phyloP scores from a whole-genome alignment of 2,888 invertebrate species.

The Leptura quadrifasciata region DNA sequence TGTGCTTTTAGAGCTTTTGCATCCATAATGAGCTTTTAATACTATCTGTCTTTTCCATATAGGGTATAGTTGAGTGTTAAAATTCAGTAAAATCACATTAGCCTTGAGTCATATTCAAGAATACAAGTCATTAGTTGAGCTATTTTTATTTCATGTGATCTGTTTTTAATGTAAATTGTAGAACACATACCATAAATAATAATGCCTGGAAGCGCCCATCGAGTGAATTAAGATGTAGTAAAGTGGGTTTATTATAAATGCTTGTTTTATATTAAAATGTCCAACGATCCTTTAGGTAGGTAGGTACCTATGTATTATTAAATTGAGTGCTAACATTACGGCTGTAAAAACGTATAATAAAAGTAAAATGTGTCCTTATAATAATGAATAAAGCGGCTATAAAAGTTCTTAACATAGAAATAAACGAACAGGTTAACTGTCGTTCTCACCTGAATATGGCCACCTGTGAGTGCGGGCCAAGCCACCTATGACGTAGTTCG shows the following conservation, averaged over 20 bases:
- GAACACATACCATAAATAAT: neutral
- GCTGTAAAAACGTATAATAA: slow-evolving; percentile 39
- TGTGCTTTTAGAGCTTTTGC: no score
- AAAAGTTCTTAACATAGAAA: slow-evolving; percentile 57
- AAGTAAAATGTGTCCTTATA: slow-evolving; percentile 45
- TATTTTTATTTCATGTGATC: neutral
- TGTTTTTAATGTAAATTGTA: neutral
- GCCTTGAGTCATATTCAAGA: neutral
- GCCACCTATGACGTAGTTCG: slow-evolving; percentile 56
- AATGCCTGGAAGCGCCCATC: neutral
- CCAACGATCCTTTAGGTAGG: neutral
- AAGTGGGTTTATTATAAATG: neutral
- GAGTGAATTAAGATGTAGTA: neutral
- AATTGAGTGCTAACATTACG: slow-evolving; percentile 30
- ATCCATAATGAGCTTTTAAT: no score
- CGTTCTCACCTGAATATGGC: slow-evolving; percentile 56
- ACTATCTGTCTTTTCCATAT: no score
- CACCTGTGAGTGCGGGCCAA: slow-evolving; percentile 50
- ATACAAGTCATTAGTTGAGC: neutral
- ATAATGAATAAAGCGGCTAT: slow-evolving; percentile 47
- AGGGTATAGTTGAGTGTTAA: no score
- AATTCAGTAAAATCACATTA: no score
- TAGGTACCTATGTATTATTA: neutral
- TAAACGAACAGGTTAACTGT: slow-evolving; percentile 55
- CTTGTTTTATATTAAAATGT: neutral